Base-by-base conservation (phyloP, 2,888 invertebrate genomes). In the Slavum lentiscoides region DNA sequence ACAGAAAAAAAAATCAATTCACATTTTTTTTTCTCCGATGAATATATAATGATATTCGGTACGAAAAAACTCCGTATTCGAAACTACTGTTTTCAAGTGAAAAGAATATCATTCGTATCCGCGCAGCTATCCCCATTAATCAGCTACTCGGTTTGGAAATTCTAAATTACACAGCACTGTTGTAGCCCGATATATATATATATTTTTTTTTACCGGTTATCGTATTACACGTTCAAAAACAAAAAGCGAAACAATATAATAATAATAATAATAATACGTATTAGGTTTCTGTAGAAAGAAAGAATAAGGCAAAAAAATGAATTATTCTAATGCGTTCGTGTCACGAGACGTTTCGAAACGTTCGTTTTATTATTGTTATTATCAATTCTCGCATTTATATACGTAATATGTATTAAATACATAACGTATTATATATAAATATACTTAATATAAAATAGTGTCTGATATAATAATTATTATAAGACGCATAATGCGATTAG, bases 281-380 rank as follows among this genome's bases (percentile, higher is more conserved):
- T 72, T 6, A 59, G 9, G 62, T 74, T 62, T 74, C 61, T 30
- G 39, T 30, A 30, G 1, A 21, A 21, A 74, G 67, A 68, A 30
- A 19, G 11, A 62, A n/a, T n/a, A n/a, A n/a, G n/a, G n/a, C n/a
- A 68, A 76, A 43, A 13, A 11, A 69, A 53, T 77, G 69, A 69
- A 77, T 69, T 69, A 55, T 55, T 62, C 19, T 69, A 69, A 77
- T 62, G 77, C 21, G 53, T 21, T 21, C 7, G n/a, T 69, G 69
- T 77, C 77, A 77, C 77, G 69, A 69, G 30, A 77, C 53, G 49
- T 68, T 58, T 43, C 13, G 61, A 69, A 77, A 61, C 53, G 69
- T 69, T n/a, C 17, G 43, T 77, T 53, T 61, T 62, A 69, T 77
- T 77, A 69, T 49, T 39, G 8, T 39, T 49, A 49, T 49, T 49